These are phyloP conservation scores for Acanthococcus lagerstroemiae DNA, from an alignment of 2,888 invertebrate species.

Conservation along the genomic window DNA sequence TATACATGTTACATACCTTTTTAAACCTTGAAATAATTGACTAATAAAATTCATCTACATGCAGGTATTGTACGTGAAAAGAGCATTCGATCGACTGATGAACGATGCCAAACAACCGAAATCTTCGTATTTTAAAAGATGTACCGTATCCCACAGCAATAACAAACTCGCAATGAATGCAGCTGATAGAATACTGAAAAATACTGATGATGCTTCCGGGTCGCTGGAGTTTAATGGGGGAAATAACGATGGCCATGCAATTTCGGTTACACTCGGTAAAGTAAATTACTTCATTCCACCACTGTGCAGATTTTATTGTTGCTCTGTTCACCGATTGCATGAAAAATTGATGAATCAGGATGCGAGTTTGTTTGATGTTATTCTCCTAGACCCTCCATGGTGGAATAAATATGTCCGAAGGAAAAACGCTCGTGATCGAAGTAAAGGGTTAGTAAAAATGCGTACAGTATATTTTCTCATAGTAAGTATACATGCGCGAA, in stretches of 20 bases:
- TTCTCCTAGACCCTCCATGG: constrained; percentile 93
- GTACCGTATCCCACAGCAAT: background rate
- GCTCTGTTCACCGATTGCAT: constrained; percentile 46
- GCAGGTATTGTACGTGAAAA: no score
- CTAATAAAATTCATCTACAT: no score
- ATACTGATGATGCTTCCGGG: background rate
- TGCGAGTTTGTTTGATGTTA: constrained; percentile 57
- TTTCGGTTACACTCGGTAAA: background rate
- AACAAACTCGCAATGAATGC: background rate
- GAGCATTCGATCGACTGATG: no score
- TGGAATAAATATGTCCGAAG: constrained; percentile 87
- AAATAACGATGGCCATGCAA: background rate
- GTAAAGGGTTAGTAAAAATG: constrained; percentile 49
- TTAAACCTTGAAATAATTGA: no score
- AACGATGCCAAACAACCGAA: background rate
- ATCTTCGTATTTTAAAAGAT: background rate
- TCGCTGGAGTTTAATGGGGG: background rate
- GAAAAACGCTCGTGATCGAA: constrained; percentile 52
- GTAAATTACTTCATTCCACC: constrained; percentile 53
- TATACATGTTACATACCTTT: no score
- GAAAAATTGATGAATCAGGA: constrained; percentile 47
- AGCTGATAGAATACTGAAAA: background rate
- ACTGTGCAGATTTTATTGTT: constrained; percentile 56
- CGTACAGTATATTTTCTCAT: background rate
- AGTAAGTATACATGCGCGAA: background rate